These are phyloP conservation scores for Pelobates fuscus DNA, from an alignment of 2,113 vertebrate species.

Conservation along the genomic window DNA sequence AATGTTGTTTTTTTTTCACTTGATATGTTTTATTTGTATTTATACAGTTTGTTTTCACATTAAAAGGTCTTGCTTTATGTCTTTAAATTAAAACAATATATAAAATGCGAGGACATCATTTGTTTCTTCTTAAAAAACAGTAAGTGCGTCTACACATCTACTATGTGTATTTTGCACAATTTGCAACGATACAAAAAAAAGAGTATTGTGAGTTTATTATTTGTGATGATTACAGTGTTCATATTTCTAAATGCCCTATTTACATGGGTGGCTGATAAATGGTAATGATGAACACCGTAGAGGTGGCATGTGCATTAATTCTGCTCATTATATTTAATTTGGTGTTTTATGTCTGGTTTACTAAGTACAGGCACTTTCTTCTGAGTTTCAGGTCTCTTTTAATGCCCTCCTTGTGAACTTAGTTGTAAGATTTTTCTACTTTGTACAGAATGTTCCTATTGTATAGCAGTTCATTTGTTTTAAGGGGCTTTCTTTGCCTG, in stretches of 20 bases:
- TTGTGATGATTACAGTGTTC: too few relatives aligned
- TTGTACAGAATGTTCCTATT: constrained; percentile 50
- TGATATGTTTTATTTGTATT: too few relatives aligned
- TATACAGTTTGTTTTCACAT: too few relatives aligned
- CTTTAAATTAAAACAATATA: too few relatives aligned
- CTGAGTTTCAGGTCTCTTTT: constrained; percentile 40
- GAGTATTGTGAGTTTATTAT: too few relatives aligned
- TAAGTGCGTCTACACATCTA: too few relatives aligned
- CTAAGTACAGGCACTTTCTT: constrained; percentile 51
- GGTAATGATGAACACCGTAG: constrained; percentile 58
- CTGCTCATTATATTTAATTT: constrained; percentile 57
- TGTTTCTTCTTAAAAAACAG: too few relatives aligned
- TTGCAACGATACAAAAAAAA: too few relatives aligned
- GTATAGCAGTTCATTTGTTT: constrained; percentile 33
- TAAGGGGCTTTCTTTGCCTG: constrained; percentile 20
- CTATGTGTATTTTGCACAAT: too few relatives aligned
- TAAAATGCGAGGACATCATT: too few relatives aligned
- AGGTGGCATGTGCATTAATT: constrained; percentile 45
- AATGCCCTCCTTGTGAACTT: constrained; percentile 28
- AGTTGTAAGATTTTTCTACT: constrained; percentile 10
- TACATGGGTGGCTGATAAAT: constrained; percentile 50
- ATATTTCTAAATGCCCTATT: background rate
- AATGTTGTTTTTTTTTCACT: too few relatives aligned
- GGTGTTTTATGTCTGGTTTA: constrained; percentile 53
- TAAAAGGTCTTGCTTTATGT: too few relatives aligned